Evolutionary conservation across 1,140 invertebrate genomes (phyloP).

Genomic region (fruit fly (Drosophila melanogaster)): DNA sequence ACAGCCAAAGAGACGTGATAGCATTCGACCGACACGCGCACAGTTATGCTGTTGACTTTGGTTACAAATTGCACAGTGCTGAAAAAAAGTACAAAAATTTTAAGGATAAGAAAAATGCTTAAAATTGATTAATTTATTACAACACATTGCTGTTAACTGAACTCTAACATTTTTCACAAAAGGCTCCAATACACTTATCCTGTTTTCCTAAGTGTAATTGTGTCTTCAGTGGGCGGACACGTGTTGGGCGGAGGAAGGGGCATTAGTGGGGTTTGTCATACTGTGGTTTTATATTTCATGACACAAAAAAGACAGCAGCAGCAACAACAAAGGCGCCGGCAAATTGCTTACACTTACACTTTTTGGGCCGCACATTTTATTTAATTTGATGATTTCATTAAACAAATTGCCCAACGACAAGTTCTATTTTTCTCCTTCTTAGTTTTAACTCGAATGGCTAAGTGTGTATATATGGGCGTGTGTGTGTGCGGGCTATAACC

Average conservation of each 20-base stretch:
- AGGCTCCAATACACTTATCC: background rate
- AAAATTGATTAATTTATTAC: too few relatives aligned
- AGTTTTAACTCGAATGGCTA: conserved; percentile 38
- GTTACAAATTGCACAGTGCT: conserved; percentile 19
- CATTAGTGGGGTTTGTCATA: conserved; percentile 27
- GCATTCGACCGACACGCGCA: conserved; percentile 45
- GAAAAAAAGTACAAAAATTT: background rate
- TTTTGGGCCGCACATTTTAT: conserved; percentile 70
- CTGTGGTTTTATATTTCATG: conserved; percentile 75
- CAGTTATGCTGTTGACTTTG: conserved; percentile 48
- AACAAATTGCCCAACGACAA: conserved; percentile 62
- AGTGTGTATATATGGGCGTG: conserved; percentile 22
- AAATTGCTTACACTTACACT: conserved; percentile 69
- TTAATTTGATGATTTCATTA: conserved; percentile 81
- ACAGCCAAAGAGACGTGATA: conserved; percentile 28
- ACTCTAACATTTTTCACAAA: too few relatives aligned
- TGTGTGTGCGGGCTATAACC: background rate
- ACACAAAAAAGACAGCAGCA: conserved; percentile 32
- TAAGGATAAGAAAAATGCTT: too few relatives aligned
- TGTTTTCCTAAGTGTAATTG: background rate
- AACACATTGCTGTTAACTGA: too few relatives aligned
- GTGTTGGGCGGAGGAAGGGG: conserved; percentile 25
- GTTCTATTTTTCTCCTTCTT: conserved; percentile 23
- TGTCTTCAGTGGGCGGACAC: conserved; percentile 27
- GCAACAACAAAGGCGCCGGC: conserved; percentile 30